Base-by-base conservation (phyloP, 2,888 invertebrate species). In the Amblyteles armatorius region DNA sequence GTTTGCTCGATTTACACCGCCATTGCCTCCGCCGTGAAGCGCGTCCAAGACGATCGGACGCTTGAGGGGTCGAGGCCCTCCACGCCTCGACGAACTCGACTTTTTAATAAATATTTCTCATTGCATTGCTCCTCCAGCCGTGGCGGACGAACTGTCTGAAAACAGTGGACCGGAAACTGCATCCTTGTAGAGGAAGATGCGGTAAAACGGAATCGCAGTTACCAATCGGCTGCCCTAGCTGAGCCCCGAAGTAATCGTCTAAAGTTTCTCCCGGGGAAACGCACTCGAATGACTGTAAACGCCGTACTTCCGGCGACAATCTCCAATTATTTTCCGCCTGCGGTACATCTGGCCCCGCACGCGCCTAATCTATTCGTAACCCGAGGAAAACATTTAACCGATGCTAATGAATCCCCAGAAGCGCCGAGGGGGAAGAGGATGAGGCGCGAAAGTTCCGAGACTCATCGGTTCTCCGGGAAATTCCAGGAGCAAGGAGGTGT, bases 1-100 rank as follows among this genome's bases (percentile, higher is more conserved):
- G 87, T 85, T 87, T 87, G 89, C 88, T 90, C 89, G 86, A 90
- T 91, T 92, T 90, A 88, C 87, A 87, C 83, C 69, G 74, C 16
- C 57, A 65, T 26, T 76, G 69, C 29, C 60, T 48, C 72, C 36
- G 33, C 77, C 3, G 57, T 44, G 26, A 50, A 44, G 77, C 52
- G 63, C 52, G 65, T 67, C 76, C 67, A n/a, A 72, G 57, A 76
- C 26, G 33, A 22, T 26, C 9, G 29, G 57, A 33, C 60, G n/a
- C 79, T 50, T 29, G 69, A n/a, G 29, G 4, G 44, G 52, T 2
- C 11, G n/a, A 57, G 52, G 33, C 48, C 2, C 71, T 83, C 82
- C 84, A 87, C 87, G 83, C 83, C 87, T 88, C 86, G 83, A 84
- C 82, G 85, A 88, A 85, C 86, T 83, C 86, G 82, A 90, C 87